phyloP scores from a whole-genome alignment of 2,888 invertebrate species.

The Carcina quercana region DNA sequence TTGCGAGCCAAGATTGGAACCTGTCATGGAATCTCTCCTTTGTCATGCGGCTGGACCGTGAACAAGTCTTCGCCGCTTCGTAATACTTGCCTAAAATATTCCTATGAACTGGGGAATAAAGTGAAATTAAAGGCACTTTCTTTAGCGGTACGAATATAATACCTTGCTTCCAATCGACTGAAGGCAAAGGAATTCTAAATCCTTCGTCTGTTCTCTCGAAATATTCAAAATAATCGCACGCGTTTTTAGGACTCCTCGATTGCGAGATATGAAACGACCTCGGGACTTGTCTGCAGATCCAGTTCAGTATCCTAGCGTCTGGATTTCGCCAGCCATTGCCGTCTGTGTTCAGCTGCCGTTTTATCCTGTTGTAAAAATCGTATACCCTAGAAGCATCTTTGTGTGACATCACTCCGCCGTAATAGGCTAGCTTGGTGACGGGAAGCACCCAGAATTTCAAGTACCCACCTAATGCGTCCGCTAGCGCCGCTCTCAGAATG shows the following conservation, averaged over 20 bases:
- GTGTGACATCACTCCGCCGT: conserved; percentile 75
- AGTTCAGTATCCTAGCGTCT: conserved; percentile 27
- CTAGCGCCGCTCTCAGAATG: conserved; percentile 50
- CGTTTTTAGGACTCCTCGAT: conserved; percentile 23
- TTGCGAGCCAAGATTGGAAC: conserved; percentile 69
- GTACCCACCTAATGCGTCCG: conserved; percentile 75
- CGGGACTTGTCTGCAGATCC: conserved; percentile 33
- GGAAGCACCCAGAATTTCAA: conserved; percentile 76
- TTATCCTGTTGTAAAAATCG: conserved; percentile 73
- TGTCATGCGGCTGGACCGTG: conserved; percentile 58
- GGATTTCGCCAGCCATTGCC: conserved; percentile 74
- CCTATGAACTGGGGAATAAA: conserved; percentile 33
- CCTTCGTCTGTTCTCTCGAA: conserved; percentile 37
- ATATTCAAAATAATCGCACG: conserved; percentile 42
- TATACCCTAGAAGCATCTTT: conserved; percentile 67
- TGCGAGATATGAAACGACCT: conserved; percentile 18
- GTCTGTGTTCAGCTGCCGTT: conserved; percentile 71
- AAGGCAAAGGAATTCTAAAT: conserved; percentile 69
- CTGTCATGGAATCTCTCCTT: conserved; percentile 70
- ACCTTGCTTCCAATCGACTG: conserved; percentile 68
- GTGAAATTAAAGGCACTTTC: conserved; percentile 32
- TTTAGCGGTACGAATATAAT: conserved; percentile 78
- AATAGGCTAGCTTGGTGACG: conserved; percentile 74
- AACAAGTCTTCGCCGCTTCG: conserved; percentile 66
- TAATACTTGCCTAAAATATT: conserved; percentile 74